Conservation (phyloP, 1,140 invertebrate species). For the Lutraria rhynchaena region DNA sequence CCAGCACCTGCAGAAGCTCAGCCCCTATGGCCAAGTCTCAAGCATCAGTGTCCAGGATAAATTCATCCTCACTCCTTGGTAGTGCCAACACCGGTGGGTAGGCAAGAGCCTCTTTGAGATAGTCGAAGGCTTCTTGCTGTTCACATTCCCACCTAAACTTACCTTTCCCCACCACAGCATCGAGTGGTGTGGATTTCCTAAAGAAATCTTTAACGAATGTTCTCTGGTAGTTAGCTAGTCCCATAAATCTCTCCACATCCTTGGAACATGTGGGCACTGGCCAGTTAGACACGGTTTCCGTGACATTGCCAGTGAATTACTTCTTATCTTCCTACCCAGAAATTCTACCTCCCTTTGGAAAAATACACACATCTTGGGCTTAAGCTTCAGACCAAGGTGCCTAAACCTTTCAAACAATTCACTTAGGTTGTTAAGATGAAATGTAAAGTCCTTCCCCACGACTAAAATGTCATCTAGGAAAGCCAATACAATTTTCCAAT, state of each 20-base stretch:
- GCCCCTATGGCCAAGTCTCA: slow-evolving; percentile 12
- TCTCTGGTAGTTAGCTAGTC: slow-evolving; percentile 57
- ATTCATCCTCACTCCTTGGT: slow-evolving; percentile 22
- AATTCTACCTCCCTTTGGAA: too few species aligned
- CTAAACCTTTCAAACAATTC: too few species aligned
- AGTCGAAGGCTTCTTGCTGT: slow-evolving; percentile 44
- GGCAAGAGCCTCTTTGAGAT: slow-evolving; percentile 43
- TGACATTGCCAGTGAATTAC: background rate
- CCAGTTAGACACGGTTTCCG: slow-evolving; percentile 39
- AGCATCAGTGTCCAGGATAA: slow-evolving; percentile 39
- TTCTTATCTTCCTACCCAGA: too few species aligned
- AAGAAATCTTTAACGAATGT: slow-evolving; percentile 59
- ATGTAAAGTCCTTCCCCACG: too few species aligned
- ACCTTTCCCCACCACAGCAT: slow-evolving; percentile 56
- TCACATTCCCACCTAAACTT: slow-evolving; percentile 56
- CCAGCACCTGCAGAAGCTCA: slow-evolving; percentile 41
- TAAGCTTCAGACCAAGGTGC: too few species aligned
- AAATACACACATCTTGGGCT: too few species aligned
- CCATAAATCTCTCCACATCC: slow-evolving; percentile 17
- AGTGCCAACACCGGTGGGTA: slow-evolving; percentile 53
- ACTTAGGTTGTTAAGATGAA: too few species aligned
- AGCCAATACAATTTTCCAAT: too few species aligned
- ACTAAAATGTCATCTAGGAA: too few species aligned
- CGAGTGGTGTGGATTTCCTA: slow-evolving; percentile 51
- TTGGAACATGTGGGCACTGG: background rate